phyloP scores from a whole-genome alignment of 2,113 vertebrate genomes.

The Panthera tigris region DNA sequence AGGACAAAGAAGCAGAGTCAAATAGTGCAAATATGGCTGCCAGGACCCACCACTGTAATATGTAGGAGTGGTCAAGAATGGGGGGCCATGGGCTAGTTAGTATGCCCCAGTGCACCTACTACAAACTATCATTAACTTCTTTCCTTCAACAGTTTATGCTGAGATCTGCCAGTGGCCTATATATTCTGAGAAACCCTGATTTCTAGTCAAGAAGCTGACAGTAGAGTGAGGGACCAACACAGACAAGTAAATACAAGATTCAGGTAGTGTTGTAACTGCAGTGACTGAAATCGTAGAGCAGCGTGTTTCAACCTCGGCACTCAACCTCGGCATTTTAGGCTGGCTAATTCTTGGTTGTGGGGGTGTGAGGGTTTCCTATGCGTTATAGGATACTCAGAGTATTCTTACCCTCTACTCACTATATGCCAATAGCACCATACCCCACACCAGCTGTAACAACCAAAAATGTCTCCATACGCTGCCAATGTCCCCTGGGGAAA shows the following conservation, averaged over 20 bases:
- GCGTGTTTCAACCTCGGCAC: neutral
- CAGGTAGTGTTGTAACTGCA: neutral
- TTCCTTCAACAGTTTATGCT: neutral
- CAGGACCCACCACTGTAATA: neutral
- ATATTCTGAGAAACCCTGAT: neutral
- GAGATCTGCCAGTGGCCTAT: neutral
- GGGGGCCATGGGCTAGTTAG: neutral
- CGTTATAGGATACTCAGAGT: neutral
- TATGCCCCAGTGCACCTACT: neutral
- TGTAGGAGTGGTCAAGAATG: neutral
- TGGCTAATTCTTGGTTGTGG: neutral
- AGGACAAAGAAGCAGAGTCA: neutral
- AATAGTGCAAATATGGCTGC: neutral
- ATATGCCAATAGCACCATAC: neutral
- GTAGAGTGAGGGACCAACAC: neutral
- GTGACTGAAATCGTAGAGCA: neutral
- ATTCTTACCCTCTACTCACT: neutral
- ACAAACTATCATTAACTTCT: neutral
- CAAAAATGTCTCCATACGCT: neutral
- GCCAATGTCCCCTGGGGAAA: neutral
- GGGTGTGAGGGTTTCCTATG: neutral
- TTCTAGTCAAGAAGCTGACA: neutral
- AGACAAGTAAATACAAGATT: neutral
- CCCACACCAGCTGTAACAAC: neutral
- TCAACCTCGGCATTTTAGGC: neutral